Conservation (phyloP, 1,140 invertebrate species). For the Paramacrobiotus metropolitanus region DNA sequence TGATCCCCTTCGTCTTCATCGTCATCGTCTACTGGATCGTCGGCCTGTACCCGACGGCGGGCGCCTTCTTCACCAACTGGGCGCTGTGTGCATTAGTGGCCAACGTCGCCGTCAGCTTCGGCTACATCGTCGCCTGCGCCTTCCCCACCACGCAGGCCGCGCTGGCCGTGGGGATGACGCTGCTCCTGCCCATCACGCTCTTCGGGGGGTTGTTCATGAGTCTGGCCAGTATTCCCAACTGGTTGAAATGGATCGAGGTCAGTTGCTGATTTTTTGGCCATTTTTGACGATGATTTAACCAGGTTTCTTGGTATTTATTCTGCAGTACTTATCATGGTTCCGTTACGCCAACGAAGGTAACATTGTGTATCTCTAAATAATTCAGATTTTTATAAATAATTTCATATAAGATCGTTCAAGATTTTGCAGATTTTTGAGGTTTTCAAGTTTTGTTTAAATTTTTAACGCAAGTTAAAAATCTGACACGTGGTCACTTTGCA, state of each 20-base stretch:
- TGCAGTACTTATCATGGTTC: background rate
- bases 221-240: background rate
- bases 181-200: background rate
- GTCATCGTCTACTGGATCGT: slow-evolving; percentile 46
- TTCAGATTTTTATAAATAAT: no score
- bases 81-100: slow-evolving; percentile 53
- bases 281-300: no score
- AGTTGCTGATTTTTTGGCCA: no score
- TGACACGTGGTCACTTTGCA: background rate
- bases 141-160: background rate
- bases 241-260: background rate
- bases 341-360: background rate
- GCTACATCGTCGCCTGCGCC: background rate
- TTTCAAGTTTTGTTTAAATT: no score
- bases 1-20: background rate
- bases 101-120: slow-evolving; percentile 72
- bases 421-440: no score
- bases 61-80: slow-evolving; percentile 46
- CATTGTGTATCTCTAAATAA: background rate
- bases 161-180: background rate
- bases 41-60: slow-evolving; percentile 37
- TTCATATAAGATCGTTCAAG: no score
- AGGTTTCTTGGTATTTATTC: background rate
- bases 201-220: background rate
- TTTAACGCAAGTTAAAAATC: no score